Percentiles rank a stretch among this genome's conserved stretches.
Evolutionary conservation across 2,888 invertebrate genomes (phyloP).

Genomic region (Heliconius cydno): DNA sequence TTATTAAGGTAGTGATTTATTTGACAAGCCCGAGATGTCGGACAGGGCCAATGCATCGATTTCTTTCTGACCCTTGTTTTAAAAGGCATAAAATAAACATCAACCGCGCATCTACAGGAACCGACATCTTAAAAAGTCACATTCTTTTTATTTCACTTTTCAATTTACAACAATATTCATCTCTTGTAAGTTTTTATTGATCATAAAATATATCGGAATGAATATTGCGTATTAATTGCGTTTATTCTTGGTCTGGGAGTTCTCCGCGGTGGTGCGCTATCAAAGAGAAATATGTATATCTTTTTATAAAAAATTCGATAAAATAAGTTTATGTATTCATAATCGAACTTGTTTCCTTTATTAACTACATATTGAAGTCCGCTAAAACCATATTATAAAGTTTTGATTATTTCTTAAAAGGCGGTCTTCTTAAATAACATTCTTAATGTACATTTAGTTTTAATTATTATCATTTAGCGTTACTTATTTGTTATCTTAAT

Average conservation of each 20-base stretch:
- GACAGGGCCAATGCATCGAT: constrained; percentile 73
- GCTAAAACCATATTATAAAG: constrained; percentile 3
- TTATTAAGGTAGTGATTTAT: constrained; percentile 78
- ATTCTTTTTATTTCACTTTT: constrained; percentile 51
- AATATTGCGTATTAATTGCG: constrained; percentile 52
- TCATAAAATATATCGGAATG: constrained; percentile 48
- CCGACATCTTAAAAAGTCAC: constrained; percentile 58
- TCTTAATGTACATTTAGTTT: not conserved
- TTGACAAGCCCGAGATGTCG: constrained; percentile 68
- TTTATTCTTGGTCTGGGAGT: constrained; percentile 44
- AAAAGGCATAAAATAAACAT: constrained; percentile 67
- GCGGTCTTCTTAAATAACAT: constrained; percentile 8
- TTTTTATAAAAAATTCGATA: constrained; percentile 34
- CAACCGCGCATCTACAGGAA: constrained; percentile 56
- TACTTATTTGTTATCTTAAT: constrained; percentile 1
- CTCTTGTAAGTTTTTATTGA: constrained; percentile 50
- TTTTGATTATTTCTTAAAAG: constrained; percentile 7
- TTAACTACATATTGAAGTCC: constrained; percentile 18
- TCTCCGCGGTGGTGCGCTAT: constrained; percentile 34
- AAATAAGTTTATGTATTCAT: constrained; percentile 30
- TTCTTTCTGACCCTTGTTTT: constrained; percentile 72
- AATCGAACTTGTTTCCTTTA: constrained; percentile 25
- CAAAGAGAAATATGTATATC: constrained; percentile 35
- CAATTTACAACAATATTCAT: constrained; percentile 49
- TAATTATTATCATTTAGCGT: not conserved